Evolutionary conservation across 2,797 vertebrate genomes (phyloP), one percentile per base, ranked within the genome.

Genomic region (Sebastes oblongus): DNA sequence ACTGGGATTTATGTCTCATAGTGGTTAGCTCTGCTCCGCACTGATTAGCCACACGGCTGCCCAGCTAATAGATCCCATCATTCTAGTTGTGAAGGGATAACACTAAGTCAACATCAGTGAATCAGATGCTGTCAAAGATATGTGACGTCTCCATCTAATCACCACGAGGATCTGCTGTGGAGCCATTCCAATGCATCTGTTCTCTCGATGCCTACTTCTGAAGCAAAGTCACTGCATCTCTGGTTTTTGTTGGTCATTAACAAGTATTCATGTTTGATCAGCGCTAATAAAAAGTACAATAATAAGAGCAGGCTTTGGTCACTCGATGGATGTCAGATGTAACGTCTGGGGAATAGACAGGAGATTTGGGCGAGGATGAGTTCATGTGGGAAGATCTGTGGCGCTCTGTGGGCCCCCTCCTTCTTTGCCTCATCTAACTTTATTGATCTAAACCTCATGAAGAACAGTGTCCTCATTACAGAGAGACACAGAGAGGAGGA

Each of bases 221-320:
- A 83, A 68, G 76, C 59, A 80, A 85, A 88, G 65, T 81, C 73
- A 64, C 29, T 64, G 83, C 69, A 83, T 86, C 82, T 81, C 80
- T 89, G 67, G 46, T 81, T 92, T 86, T 91, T 86, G 67, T 88
- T 86, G 83, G 82, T 90, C 85, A 91, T 92, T 91, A 89, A 82
- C 73, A 90, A 85, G 66, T 91, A 73, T 88, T 86, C 74, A 66
- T 77, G 87, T 92, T 92, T 93, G 86, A 94, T 94, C 88, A 89
- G 75, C 1, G 64, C 77, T 87, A 90, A 92, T 90, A 91, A 82
- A 93, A 91, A 69, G 59, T 72, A n/a, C 50, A 54, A n/a, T 54
- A 91, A 88, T 80, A 88, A 75, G 76, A 30, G 6, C 82, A 85
- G 77, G 46, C 73, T 86, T 81, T 86, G 76, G 81, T 66, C 75